Conservation (phyloP, 1,140 invertebrate genomes). For the Platyscapa corneri region DNA sequence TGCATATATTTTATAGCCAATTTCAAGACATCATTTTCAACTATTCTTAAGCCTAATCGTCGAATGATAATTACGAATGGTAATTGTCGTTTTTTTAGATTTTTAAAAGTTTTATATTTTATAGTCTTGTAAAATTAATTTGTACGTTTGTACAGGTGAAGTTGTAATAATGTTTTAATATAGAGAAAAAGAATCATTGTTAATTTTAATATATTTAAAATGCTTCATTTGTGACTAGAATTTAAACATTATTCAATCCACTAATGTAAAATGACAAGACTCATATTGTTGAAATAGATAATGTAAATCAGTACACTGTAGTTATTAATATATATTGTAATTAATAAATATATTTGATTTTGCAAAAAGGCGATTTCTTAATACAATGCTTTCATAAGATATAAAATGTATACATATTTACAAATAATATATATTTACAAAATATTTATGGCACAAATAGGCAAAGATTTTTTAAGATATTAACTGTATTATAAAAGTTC, state of each 20-base stretch:
- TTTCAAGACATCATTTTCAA: slow-evolving; percentile 26
- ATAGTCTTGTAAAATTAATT: slow-evolving; percentile 45
- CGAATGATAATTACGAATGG: slow-evolving; percentile 22
- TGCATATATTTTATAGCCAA: slow-evolving; percentile 48
- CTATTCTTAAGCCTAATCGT: slow-evolving; percentile 41
- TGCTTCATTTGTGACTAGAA: slow-evolving; percentile 4
- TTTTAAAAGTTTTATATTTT: slow-evolving; percentile 54
- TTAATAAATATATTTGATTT: slow-evolving; percentile 60
- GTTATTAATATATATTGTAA: slow-evolving; percentile 48
- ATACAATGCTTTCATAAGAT: slow-evolving; percentile 30
- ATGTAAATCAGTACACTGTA: slow-evolving; percentile 46
- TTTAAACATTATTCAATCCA: slow-evolving; percentile 43
- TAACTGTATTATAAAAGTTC: not conserved
- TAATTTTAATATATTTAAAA: slow-evolving; percentile 6
- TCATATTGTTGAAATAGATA: slow-evolving; percentile 49
- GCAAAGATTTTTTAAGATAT: slow-evolving; percentile 24
- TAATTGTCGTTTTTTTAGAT: slow-evolving; percentile 46
- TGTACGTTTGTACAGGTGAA: slow-evolving; percentile 27
- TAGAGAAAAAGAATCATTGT: slow-evolving; percentile 16
- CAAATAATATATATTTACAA: slow-evolving; percentile 53
- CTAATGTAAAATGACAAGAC: slow-evolving; percentile 18
- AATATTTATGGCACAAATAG: slow-evolving; percentile 38
- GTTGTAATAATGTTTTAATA: slow-evolving; percentile 39
- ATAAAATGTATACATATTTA: slow-evolving; percentile 20
- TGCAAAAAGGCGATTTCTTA: slow-evolving; percentile 35